These are phyloP conservation scores for Plodia interpunctella DNA, from an alignment of 1,140 invertebrate species.

Conservation along the genomic window DNA sequence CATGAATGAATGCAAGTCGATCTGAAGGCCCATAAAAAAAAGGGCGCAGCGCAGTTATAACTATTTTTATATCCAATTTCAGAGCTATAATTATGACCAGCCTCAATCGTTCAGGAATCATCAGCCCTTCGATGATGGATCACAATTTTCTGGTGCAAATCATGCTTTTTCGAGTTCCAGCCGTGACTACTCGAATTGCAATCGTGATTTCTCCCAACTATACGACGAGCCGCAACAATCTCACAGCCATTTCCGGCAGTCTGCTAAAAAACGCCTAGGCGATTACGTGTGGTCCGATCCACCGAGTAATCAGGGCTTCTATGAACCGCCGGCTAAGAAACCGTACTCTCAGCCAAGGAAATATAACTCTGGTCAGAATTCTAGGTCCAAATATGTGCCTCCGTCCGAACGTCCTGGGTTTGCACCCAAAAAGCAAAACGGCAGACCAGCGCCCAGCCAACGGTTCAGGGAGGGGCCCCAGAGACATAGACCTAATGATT, in stretches of 20 bases:
- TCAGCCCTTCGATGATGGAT: background rate
- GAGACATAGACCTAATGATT: slow-evolving; percentile 18
- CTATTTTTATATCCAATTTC: slow-evolving; percentile 1
- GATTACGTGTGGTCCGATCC: background rate
- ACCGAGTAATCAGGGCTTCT: too few species aligned
- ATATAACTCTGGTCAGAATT: background rate
- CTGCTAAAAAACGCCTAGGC: background rate
- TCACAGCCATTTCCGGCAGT: background rate
- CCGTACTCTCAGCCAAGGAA: background rate
- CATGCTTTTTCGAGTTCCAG: background rate
- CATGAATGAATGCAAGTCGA: background rate
- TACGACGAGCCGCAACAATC: background rate
- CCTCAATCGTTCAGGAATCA: background rate
- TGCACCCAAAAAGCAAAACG: background rate
- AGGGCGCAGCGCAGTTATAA: background rate
- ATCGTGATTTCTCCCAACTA: background rate
- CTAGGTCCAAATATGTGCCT: background rate
- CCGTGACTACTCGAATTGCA: background rate
- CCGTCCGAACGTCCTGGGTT: background rate
- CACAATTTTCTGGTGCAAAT: background rate
- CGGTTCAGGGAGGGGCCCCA: background rate
- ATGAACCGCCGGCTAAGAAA: background rate
- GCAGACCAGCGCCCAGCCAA: background rate
- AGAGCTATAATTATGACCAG: background rate
- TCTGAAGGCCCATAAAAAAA: background rate